Percentiles rank a stretch among this genome's conserved stretches.
phyloP scores from a whole-genome alignment of 2,113 vertebrate species.

The Thomomys bottae region DNA sequence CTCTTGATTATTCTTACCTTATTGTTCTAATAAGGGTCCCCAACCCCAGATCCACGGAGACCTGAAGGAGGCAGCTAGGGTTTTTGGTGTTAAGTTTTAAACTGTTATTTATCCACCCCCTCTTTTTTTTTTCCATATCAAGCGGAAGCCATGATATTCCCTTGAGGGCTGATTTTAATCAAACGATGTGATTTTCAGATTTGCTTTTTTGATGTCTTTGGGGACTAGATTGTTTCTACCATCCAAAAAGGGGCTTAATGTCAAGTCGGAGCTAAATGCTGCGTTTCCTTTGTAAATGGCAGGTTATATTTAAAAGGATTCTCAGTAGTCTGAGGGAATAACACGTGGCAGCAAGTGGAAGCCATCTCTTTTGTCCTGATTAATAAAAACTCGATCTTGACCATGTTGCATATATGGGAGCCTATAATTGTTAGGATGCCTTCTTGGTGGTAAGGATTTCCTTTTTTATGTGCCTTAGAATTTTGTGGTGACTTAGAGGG shows the following conservation, averaged over 20 bases:
- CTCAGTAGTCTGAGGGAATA: background rate
- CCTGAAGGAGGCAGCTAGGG: background rate
- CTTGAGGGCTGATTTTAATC: constrained; percentile 32
- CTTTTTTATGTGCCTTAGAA: background rate
- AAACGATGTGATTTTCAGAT: background rate
- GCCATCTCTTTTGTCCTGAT: constrained; percentile 59
- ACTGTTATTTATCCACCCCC: background rate
- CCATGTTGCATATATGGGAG: background rate
- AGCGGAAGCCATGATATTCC: constrained; percentile 7
- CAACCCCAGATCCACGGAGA: background rate
- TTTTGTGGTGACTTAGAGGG: background rate
- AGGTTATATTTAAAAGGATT: background rate
- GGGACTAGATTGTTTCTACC: background rate
- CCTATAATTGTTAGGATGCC: background rate
- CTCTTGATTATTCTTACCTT: constrained; percentile 26
- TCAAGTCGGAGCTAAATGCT: background rate
- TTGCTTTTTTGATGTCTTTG: background rate
- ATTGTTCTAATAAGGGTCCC: constrained; percentile 39
- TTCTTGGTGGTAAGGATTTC: background rate
- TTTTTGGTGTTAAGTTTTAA: background rate
- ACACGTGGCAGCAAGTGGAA: constrained; percentile 33
- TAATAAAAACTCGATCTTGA: constrained; percentile 14
- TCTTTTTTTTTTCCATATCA: background rate
- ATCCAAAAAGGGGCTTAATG: background rate
- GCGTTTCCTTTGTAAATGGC: background rate